Evolutionary conservation across 2,797 vertebrate genomes (phyloP).

Genomic region (Leuciscus waleckii): DNA sequence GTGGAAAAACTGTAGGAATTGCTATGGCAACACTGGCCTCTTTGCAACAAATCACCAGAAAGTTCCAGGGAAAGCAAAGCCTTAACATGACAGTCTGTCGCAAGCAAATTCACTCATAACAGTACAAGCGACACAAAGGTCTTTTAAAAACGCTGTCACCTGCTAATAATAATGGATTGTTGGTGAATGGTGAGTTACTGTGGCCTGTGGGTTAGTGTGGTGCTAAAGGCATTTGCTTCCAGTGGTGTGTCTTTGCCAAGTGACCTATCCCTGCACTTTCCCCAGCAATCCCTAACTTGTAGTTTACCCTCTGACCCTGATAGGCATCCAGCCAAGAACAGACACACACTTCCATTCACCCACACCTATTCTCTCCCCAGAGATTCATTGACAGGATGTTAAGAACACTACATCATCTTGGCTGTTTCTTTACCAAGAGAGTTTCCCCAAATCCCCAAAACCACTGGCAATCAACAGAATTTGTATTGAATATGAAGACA

Average conservation of each 20-base stretch:
- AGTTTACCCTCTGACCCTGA: slow-evolving; percentile 44
- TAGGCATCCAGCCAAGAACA: slow-evolving; percentile 49
- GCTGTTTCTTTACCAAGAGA: not conserved
- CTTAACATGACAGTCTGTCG: not conserved
- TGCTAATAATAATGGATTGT: slow-evolving; percentile 1
- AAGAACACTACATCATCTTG: not conserved
- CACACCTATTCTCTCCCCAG: slow-evolving; percentile 4
- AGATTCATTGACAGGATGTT: slow-evolving; percentile 14
- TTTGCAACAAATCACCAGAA: slow-evolving; percentile 11
- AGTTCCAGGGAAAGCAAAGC: slow-evolving; percentile 17
- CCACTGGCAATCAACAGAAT: not conserved
- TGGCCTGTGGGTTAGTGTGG: not conserved
- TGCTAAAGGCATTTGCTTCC: slow-evolving; percentile 40
- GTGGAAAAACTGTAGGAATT: slow-evolving; percentile 16
- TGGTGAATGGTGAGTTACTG: slow-evolving; percentile 1
- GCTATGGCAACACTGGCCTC: slow-evolving; percentile 39
- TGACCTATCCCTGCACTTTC: slow-evolving; percentile 15
- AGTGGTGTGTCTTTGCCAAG: slow-evolving; percentile 34
- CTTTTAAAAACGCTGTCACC: slow-evolving; percentile 3
- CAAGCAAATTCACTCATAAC: slow-evolving; percentile 2
- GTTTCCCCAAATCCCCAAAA: slow-evolving; percentile 8
- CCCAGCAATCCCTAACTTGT: slow-evolving; percentile 1
- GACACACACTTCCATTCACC: slow-evolving; percentile 23
- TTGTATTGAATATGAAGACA: not conserved
- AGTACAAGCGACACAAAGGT: not conserved